These are phyloP conservation scores for Amphibalanus amphitrite DNA, from an alignment of 1,140 invertebrate species.

Conservation along the genomic window DNA sequence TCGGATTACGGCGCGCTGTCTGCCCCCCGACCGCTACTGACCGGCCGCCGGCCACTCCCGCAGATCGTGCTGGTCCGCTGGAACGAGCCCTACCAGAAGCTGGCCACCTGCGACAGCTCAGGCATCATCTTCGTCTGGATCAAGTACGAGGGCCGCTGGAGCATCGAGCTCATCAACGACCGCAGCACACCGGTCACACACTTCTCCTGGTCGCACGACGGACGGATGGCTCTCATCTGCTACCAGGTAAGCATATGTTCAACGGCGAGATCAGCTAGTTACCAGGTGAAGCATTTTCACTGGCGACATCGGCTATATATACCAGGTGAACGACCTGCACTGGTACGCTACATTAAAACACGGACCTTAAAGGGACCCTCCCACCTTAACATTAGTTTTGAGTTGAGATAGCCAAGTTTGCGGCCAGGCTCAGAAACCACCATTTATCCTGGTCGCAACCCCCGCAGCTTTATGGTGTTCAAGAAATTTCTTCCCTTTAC, in stretches of 20 bases:
- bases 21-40: too few species aligned
- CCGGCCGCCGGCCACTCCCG: too few species aligned
- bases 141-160: constrained; percentile 96
- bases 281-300: background rate
- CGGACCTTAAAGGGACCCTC: too few species aligned
- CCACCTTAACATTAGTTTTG: too few species aligned
- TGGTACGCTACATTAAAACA: background rate
- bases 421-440: too few species aligned
- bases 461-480: too few species aligned
- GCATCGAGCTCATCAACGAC: constrained; percentile 97
- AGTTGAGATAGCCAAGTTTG: too few species aligned
- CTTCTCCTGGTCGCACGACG: constrained; percentile 97
- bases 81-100: constrained; percentile 97
- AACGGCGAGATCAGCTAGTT: background rate
- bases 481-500: too few species aligned
- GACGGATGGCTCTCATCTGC: constrained; percentile 92
- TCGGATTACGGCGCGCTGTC: too few species aligned
- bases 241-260: constrained; percentile 51
- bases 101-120: constrained; percentile 92
- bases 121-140: constrained; percentile 99
- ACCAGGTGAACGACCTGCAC: background rate
- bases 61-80: constrained; percentile 92
- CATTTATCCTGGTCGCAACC: too few species aligned
- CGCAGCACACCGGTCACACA: constrained; percentile 87
- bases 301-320: background rate